Base-by-base conservation (phyloP, 2,113 vertebrate genomes). In the Oncorhynchus kisutch region DNA sequence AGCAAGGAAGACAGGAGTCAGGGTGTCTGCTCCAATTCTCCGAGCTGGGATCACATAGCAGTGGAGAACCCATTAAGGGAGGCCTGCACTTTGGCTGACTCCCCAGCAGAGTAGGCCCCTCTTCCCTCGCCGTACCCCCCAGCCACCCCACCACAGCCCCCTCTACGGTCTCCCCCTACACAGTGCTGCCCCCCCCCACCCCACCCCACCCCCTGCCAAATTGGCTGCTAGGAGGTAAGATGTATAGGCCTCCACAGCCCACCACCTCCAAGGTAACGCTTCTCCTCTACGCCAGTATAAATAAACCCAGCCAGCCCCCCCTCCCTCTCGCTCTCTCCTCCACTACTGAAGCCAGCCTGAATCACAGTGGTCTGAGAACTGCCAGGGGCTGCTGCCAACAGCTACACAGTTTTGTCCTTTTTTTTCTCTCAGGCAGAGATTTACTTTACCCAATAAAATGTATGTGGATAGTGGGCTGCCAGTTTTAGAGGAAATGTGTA, bases 61-160 rank as follows among this genome's bases (percentile, higher is more conserved):
- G 78, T 81, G 82, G 82, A 90, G 89, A 92, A 88, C 82, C 89
- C 88, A 92, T 92, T 90, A 92, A 89, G 86, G 74, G 27, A 90
- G 86, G 81, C 76, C 87, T 95, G 93, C 82, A 94, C 92, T 94
- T 92, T 94, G 92, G 93, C 93, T 95, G 93, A 95, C 94, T 94
- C 91, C 84, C 66, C 73, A 80, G 73, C 74, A 88, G 77, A 82
- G 82, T 78, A 87, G 87, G 78, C 85, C 78, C 84, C 79, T 49
- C 60, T 67, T 79, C 74, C 74, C 80, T 82, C 84, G 77, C 78
- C 83, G 79, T 70, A 71, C 69, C 76, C 82, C 66, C 71, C 34
- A 59, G n/a, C 48, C 49, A 34, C 16, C n/a, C 48, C 49, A 31
- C 39, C 74, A 22, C 24, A 27, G 51, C 71, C 25, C 60, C 76